Conservation (phyloP, 2,888 invertebrate species). For the Himalopsyche kuldschensis region DNA sequence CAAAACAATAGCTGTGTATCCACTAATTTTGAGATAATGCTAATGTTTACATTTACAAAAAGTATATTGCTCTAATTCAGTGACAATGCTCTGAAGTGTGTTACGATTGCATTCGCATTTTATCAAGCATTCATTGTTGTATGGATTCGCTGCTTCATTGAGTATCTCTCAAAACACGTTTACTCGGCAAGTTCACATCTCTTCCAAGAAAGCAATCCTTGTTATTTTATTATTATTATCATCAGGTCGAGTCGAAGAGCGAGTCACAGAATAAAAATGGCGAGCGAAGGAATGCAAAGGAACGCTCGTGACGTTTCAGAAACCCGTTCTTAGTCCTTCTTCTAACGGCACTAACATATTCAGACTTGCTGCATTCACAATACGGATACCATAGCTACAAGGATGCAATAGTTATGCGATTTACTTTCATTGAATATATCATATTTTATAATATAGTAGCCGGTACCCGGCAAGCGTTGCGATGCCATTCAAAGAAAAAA, state of each 20-base stretch:
- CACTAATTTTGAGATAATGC: too few relatives aligned
- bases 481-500: too few relatives aligned
- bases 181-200: neutral
- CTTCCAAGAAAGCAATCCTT: neutral
- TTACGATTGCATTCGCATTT: too few relatives aligned
- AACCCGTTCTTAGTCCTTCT: neutral
- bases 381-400: neutral
- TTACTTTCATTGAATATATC: too few relatives aligned
- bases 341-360: neutral
- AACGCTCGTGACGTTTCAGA: neutral
- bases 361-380: neutral
- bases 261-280: neutral
- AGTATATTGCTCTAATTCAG: too few relatives aligned
- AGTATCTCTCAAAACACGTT: neutral
- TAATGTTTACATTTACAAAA: too few relatives aligned
- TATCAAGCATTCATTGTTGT: too few relatives aligned
- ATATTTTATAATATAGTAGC: too few relatives aligned
- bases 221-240: neutral
- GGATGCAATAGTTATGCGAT: too few relatives aligned
- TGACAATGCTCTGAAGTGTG: too few relatives aligned
- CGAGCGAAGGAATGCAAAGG: neutral
- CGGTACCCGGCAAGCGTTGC: too few relatives aligned
- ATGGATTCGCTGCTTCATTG: neutral
- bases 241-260: neutral
- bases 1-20: too few relatives aligned